Evolutionary conservation across 2,113 vertebrate species (phyloP).

Genomic region (Ahaetulla prasina): DNA sequence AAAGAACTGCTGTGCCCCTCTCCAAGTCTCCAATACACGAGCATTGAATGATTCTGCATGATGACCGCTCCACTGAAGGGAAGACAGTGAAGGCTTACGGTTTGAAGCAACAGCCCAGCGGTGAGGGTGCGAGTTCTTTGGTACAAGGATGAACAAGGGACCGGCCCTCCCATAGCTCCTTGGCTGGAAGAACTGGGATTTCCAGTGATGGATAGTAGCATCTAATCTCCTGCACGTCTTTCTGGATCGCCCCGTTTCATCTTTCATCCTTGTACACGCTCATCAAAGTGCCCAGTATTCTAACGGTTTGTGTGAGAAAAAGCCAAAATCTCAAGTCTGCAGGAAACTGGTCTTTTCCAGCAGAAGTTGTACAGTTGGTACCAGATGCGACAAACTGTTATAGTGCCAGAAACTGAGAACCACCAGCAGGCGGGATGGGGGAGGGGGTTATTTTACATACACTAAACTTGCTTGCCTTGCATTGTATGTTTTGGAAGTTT

Average conservation of each 20-base stretch:
- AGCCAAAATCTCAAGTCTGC: neutral
- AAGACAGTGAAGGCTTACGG: neutral
- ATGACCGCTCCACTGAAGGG: neutral
- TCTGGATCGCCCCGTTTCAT: constrained; percentile 2
- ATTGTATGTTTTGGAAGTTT: neutral
- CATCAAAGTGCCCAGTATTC: constrained; percentile 15
- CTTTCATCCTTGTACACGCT: constrained; percentile 8
- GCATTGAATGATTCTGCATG: constrained; percentile 9
- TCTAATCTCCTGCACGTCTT: constrained; percentile 2
- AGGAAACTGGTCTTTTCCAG: neutral
- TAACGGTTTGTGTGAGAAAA: neutral
- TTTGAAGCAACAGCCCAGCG: neutral
- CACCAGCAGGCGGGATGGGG: constrained; percentile 1
- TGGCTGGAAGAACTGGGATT: neutral
- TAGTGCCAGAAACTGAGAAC: constrained; percentile 16
- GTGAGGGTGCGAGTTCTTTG: neutral
- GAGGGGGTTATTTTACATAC: neutral
- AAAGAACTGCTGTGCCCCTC: constrained; percentile 68
- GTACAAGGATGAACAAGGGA: neutral
- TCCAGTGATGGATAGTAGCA: neutral
- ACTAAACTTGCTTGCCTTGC: neutral
- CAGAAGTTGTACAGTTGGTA: neutral
- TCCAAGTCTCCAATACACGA: neutral
- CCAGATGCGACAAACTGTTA: neutral
- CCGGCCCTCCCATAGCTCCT: neutral